A percentile compares a stretch with the other conserved stretches of the same genome.
Evolutionary conservation across 1,140 invertebrate genomes (phyloP).

Genomic region (Daktulosphaira vitifoliae): DNA sequence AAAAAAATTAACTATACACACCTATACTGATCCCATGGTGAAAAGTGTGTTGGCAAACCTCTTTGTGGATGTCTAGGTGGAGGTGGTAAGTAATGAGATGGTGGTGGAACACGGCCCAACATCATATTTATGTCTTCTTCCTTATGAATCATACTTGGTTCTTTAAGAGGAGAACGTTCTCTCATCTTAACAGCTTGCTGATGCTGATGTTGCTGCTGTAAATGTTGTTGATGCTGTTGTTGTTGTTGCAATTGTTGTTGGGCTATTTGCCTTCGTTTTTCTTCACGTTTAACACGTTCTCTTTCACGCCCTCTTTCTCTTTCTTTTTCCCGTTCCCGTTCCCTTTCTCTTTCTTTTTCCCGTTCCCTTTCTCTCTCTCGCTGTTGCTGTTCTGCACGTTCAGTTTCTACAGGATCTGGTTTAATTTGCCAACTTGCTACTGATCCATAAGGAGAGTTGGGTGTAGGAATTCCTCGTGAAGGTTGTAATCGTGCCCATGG

Average conservation of each 20-base stretch:
- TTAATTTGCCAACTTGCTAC: constrained; percentile 28
- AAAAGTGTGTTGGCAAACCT: constrained; percentile 36
- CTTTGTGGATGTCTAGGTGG: constrained; percentile 36
- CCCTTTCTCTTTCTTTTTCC: constrained; percentile 29
- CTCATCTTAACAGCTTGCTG: constrained; percentile 37
- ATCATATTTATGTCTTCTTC: constrained; percentile 37
- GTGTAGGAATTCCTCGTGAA: constrained; percentile 1
- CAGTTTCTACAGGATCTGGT: constrained; percentile 35
- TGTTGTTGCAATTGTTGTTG: constrained; percentile 45
- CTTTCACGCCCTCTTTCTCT: constrained; percentile 44
- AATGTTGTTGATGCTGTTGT: constrained; percentile 42
- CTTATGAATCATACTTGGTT: constrained; percentile 33
- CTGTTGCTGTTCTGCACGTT: constrained; percentile 32
- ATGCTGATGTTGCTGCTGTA: constrained; percentile 38
- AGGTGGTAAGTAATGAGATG: constrained; percentile 34
- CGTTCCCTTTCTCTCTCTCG: constrained; percentile 33
- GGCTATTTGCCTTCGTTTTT: constrained; percentile 45
- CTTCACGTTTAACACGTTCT: constrained; percentile 46
- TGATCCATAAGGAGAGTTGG: constrained; percentile 13
- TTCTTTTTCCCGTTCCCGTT: constrained; percentile 39
- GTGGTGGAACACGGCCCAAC: constrained; percentile 29
- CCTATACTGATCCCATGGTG: constrained; percentile 39
- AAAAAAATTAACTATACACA: too few relatives aligned
- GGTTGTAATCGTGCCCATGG: constrained; percentile 52
- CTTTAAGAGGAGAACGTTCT: constrained; percentile 35